Conservation (phyloP, 2,797 vertebrate genomes). For the Sternarchorhynchus goeldii region DNA sequence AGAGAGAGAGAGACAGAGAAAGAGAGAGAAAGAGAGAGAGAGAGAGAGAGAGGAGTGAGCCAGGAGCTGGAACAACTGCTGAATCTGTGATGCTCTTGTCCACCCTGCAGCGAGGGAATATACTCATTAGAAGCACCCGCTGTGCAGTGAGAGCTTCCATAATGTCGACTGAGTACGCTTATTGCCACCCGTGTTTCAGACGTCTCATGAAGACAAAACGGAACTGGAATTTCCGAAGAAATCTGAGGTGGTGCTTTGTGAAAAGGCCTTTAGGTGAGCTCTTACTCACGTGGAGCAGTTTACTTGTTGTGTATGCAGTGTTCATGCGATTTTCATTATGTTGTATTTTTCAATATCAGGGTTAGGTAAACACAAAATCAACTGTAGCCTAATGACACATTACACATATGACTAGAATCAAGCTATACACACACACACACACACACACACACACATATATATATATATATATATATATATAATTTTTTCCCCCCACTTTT, state of each 20-base stretch:
- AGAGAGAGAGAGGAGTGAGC: constrained; percentile 10
- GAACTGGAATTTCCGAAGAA: constrained; percentile 12
- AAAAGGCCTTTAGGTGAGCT: not conserved
- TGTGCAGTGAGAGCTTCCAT: constrained; percentile 4
- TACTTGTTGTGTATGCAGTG: constrained; percentile 11
- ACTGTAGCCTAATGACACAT: not conserved
- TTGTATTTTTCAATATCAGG: constrained; percentile 12
- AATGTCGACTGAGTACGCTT: constrained; percentile 2
- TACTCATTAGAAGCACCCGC: constrained; percentile 38
- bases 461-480: constrained; percentile 7
- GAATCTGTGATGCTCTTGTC: constrained; percentile 38
- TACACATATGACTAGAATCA: constrained; percentile 1
- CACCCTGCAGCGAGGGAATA: constrained; percentile 35
- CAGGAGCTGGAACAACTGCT: constrained; percentile 36
- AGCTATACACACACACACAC: too few species aligned
- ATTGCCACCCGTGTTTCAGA: constrained; percentile 28
- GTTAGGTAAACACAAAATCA: constrained; percentile 10
- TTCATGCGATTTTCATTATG: not conserved
- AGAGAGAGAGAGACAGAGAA: not conserved
- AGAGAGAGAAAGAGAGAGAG: too few species aligned
- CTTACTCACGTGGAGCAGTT: constrained; percentile 9
- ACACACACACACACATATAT: constrained; percentile 4
- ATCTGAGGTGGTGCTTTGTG: constrained; percentile 14
- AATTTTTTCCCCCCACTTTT: constrained; percentile 26
- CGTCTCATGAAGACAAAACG: constrained; percentile 22